Conservation (phyloP, 2,113 vertebrate genomes). For the Rousettus leschenaultii region DNA sequence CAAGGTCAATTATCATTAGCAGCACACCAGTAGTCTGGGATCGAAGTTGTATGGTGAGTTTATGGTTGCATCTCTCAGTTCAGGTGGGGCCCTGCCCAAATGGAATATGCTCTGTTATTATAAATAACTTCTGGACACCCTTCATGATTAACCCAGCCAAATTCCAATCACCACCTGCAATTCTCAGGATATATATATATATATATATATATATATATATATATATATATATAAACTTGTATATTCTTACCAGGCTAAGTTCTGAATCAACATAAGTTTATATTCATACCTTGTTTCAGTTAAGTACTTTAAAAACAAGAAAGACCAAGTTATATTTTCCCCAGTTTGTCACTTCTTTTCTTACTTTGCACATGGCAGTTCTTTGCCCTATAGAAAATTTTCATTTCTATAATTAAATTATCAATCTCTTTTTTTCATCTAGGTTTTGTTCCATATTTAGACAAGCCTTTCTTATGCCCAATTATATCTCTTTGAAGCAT, state of each 20-base stretch:
- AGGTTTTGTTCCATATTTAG: background rate
- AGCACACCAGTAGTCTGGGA: background rate
- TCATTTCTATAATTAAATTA: background rate
- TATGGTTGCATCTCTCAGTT: background rate
- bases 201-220: fast-evolving
- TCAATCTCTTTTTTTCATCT: background rate
- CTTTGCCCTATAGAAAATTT: background rate
- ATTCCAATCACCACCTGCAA: background rate
- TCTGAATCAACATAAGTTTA: background rate
- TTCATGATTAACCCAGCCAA: background rate
- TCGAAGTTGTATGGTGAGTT: background rate
- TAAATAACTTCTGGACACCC: background rate
- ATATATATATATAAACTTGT: fast-evolving
- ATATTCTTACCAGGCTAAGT: background rate
- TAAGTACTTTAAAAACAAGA: background rate
- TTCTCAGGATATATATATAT: background rate
- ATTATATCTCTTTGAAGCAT: background rate
- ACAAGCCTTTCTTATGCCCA: background rate
- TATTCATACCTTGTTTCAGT: background rate
- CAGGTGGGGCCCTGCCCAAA: background rate
- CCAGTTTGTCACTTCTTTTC: background rate
- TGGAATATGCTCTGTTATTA: background rate
- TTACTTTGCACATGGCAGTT: background rate
- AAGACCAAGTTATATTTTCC: background rate
- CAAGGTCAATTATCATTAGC: background rate